A percentile compares a stretch with the other conserved stretches of the same genome.
These are phyloP conservation scores for Pagetopsis macropterus DNA, from an alignment of 2,797 vertebrate genomes.

Conservation along the genomic window DNA sequence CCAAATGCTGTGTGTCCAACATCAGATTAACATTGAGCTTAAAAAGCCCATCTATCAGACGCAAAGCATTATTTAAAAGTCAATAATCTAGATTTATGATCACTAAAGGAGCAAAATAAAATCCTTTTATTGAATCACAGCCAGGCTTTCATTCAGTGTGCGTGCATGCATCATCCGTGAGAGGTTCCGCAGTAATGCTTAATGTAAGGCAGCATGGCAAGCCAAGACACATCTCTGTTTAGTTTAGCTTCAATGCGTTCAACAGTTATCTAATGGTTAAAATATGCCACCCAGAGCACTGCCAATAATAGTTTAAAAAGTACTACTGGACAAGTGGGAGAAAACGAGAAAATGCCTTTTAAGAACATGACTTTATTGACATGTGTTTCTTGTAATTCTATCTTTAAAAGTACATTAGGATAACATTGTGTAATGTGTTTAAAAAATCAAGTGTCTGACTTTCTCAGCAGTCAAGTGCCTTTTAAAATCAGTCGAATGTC, in stretches of 20 bases:
- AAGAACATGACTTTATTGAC: neutral
- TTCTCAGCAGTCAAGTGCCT: neutral
- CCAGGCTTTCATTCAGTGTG: slow-evolving; percentile 6
- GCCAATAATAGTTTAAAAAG: slow-evolving; percentile 17
- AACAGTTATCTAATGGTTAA: slow-evolving; percentile 44
- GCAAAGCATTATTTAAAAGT: slow-evolving; percentile 73
- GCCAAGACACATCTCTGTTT: slow-evolving; percentile 48
- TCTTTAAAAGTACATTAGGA: neutral
- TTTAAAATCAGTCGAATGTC: slow-evolving; percentile 1
- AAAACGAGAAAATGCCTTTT: neutral
- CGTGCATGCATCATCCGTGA: slow-evolving; percentile 23
- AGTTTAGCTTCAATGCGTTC: slow-evolving; percentile 27
- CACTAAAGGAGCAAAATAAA: slow-evolving; percentile 14
- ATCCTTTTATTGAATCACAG: slow-evolving; percentile 13
- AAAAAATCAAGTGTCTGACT: neutral
- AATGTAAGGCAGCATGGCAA: slow-evolving; percentile 46
- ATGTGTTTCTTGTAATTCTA: neutral
- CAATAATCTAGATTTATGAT: slow-evolving; percentile 70
- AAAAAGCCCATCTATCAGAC: slow-evolving; percentile 65
- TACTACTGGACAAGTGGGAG: neutral
- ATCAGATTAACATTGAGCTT: slow-evolving; percentile 62
- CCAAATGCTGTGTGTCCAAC: neutral
- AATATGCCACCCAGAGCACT: slow-evolving; percentile 27
- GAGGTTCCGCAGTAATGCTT: slow-evolving; percentile 38
- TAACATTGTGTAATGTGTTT: neutral